Base-by-base conservation (phyloP, 2,797 vertebrate species). In the Sorex maritimensis region DNA sequence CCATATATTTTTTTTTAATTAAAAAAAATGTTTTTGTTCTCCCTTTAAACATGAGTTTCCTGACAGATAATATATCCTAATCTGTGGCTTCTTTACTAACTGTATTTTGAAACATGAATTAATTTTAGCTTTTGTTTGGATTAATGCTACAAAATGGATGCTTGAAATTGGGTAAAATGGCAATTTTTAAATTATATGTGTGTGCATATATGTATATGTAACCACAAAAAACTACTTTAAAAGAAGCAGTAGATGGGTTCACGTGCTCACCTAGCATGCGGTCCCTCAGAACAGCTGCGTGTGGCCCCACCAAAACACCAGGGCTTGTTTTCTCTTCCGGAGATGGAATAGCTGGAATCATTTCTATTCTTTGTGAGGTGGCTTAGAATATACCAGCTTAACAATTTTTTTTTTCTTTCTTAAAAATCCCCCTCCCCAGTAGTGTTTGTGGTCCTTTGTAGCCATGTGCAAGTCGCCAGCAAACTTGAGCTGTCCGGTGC, bases 21-120 rank as follows among this genome's bases (percentile, higher is more conserved):
- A 2, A 34, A 34, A 34, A 34, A 34, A 34, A 34, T 6, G 11
- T 49, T 49, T 49, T 49, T 49, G 46, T 49, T 49, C 46, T 49
- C 46, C 46, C 46, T 49, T 12, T 8, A 30, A 78, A 10, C 23
- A 26, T 72, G 65, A 87, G 30, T 86, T 13, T 24, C 74, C 85
- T 63, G 19, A 69, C 41, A 87, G 52, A 30, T 86, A 34, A 34
- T 23, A 34, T 15, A 26, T 87, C 8, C 6, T 72, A 0, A 30
- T 83, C 34, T 73, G 13, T 83, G 55, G 34, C 26, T 84, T 88
- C 49, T 34, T 52, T 77, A 30, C 44, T 73, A 84, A 49, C 52
- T 88, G 21, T 71, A 44, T 75, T 88, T 92, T 67, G 89, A 88
- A 88, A 28, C 6, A 63, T 71, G 6, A 26, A 72, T 85, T 74